A percentile compares a stretch with the other conserved stretches of the same genome.
These are phyloP conservation scores for Alcedo quadribrachys DNA, from an alignment of 2,797 vertebrate genomes.

Conservation along the genomic window DNA sequence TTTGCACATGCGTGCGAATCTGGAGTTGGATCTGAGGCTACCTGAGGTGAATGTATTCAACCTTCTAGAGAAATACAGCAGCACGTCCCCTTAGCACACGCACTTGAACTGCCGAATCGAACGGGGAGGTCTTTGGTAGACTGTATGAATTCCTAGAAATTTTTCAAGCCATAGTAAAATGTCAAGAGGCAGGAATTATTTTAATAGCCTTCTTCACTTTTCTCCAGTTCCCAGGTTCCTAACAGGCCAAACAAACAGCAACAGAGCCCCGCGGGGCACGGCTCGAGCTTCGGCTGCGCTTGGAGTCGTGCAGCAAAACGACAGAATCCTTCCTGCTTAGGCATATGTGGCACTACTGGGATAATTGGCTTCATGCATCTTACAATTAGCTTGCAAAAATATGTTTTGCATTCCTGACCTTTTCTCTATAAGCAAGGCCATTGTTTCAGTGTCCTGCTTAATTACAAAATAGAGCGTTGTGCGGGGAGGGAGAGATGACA, in stretches of 20 bases:
- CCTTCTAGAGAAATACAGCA: not conserved
- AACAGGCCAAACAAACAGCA: not conserved
- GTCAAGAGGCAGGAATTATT: not conserved
- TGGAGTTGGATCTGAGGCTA: not conserved
- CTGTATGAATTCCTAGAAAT: not conserved
- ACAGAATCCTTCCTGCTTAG: not conserved
- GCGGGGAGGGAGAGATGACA: conserved; percentile 42
- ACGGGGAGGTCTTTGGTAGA: not conserved
- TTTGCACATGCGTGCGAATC: not conserved
- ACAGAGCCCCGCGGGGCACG: not conserved
- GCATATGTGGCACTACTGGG: conserved; percentile 1
- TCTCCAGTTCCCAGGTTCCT: not conserved
- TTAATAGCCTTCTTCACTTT: not conserved
- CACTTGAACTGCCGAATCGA: not conserved
- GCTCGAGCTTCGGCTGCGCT: not conserved
- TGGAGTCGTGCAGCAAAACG: not conserved
- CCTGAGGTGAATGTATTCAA: not conserved
- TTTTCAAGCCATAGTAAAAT: not conserved
- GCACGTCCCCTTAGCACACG: not conserved
- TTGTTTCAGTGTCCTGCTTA: conserved; percentile 64
- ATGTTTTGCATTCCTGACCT: conserved; percentile 64
- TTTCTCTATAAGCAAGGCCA: conserved; percentile 56
- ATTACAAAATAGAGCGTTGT: conserved; percentile 55
- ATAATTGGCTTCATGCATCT: conserved; percentile 65
- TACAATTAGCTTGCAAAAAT: conserved; percentile 57